phyloP scores from a whole-genome alignment of 2,888 invertebrate species.

The Cosmia trapezina region DNA sequence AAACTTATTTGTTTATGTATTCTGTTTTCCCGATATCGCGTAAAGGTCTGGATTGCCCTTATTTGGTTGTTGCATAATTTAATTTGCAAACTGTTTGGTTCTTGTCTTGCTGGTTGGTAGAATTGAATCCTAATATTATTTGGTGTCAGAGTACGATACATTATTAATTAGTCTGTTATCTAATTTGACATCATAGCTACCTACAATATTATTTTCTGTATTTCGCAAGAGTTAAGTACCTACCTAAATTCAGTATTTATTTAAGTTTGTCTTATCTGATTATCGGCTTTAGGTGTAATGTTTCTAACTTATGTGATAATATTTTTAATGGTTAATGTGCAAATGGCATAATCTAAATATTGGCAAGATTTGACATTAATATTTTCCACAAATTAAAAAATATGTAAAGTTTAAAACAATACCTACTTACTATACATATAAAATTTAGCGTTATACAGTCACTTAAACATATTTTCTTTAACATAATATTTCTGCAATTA shows the following conservation, averaged over 20 bases:
- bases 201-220: background rate
- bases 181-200: background rate
- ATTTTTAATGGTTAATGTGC: background rate
- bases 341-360: background rate
- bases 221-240: background rate
- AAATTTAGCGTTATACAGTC: background rate
- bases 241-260: background rate
- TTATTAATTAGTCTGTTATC: constrained; percentile 12
- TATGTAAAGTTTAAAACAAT: too few species aligned
- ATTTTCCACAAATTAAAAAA: background rate
- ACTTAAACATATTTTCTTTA: background rate
- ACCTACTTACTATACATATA: too few species aligned
- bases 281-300: background rate
- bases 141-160: background rate
- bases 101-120: background rate
- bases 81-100: background rate
- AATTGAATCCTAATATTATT: background rate
- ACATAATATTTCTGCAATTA: background rate
- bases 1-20: constrained; percentile 45
- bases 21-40: constrained; percentile 23
- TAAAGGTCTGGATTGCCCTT: constrained; percentile 16
- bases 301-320: background rate
- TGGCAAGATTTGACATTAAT: background rate
- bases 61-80: constrained; percentile 11
- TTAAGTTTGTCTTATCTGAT: background rate